phyloP scores from a whole-genome alignment of 2,113 vertebrate species.

The Balaeniceps rex region DNA sequence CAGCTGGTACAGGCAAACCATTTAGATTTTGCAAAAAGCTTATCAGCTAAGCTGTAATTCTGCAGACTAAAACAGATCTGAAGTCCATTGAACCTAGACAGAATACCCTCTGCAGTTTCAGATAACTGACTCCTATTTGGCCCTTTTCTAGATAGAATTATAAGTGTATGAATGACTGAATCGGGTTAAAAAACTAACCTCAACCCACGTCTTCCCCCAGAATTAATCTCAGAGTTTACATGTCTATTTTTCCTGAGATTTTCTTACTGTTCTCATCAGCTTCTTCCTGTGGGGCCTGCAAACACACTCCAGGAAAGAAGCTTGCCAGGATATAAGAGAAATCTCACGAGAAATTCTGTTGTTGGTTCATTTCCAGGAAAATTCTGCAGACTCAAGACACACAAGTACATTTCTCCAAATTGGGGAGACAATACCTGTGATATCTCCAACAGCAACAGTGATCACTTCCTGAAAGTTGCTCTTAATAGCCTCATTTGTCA shows the following conservation, averaged over 20 bases:
- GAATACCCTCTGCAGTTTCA: not conserved
- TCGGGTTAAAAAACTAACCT: not conserved
- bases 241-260: constrained; percentile 22
- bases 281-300: constrained; percentile 54
- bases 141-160: not conserved
- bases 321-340: constrained; percentile 51
- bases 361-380: constrained; percentile 44
- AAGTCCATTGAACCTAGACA: not conserved
- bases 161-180: not conserved
- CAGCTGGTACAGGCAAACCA: not conserved
- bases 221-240: constrained; percentile 17
- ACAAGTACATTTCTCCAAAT: not conserved
- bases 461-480: constrained; percentile 10
- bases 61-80: not conserved
- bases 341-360: constrained; percentile 46
- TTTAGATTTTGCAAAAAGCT: constrained; percentile 16
- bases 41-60: constrained; percentile 11
- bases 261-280: constrained; percentile 27
- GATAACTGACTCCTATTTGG: not conserved
- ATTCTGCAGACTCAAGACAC: not conserved
- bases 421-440: not conserved
- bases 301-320: constrained; percentile 33
- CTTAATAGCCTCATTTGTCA: not conserved
- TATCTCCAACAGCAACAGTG: constrained; percentile 4
- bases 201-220: not conserved